Evolutionary conservation across 2,888 invertebrate species (phyloP), one percentile per base, ranked within the genome.

Genomic region (Philaethria dido): DNA sequence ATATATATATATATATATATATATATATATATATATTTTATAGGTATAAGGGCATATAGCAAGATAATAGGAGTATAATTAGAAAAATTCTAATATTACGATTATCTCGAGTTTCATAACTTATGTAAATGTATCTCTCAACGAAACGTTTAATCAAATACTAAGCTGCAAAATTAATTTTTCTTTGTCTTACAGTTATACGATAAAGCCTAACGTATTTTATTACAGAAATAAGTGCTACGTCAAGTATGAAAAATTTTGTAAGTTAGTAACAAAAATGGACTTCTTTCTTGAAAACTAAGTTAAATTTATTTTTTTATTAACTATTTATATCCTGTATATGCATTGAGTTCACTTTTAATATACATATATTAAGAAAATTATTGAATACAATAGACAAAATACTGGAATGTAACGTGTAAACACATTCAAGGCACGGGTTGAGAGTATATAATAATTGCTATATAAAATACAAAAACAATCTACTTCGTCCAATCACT

Each of bases 111-210:
- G 72, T 77, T 78, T 74, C 73, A 76, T 79, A 81, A 81, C 76
- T 81, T 85, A 85, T 84, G 85, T 77, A 81, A 84, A 85, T 84
- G 74, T 74, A 74, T 69, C 72, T 74, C 74, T 75, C 78, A 78
- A 78, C 62, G 78, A 77, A 75, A 73, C 75, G 75, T 75, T 77
- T 74, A 74, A 74, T 73, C 71, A 71, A 64, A 73, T 72, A 68
- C 71, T 72, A 73, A 70, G 68, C 64, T 57, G 62, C 44, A 55
- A 70, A 73, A 72, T 72, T 72, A 73, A 71, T 73, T 73, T 73
- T 64, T 66, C 63, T 60, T 63, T 66, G 66, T 66, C 64, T 39
- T 60, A 48, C 42, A 59, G 44, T 42, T n/a, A 48, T 59, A 50
- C 50, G 13, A 22, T 45, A 48, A 36, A 62, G 39, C n/a, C 36